Conservation (phyloP, 2,113 vertebrate species). For the Podarcis raffonei region DNA sequence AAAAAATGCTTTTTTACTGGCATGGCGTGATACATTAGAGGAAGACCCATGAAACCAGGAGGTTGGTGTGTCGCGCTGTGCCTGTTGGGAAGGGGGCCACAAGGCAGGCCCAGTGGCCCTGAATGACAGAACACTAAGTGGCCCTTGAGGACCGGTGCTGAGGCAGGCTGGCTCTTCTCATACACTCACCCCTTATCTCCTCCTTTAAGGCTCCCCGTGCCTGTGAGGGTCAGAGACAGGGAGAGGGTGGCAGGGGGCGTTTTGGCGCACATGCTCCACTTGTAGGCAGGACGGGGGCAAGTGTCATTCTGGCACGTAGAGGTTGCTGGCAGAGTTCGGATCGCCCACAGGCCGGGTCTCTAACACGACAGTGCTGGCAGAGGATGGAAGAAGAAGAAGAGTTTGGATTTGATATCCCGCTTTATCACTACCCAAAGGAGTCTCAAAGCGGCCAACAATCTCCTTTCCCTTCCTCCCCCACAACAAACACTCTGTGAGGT, state of each 20-base stretch:
- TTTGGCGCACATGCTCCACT: neutral
- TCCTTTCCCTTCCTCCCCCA: too few relatives aligned
- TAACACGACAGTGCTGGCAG: conserved; percentile 81
- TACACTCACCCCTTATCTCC: accelerated
- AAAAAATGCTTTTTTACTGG: neutral
- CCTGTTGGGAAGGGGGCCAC: accelerated
- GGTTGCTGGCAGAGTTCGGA: conserved; percentile 80
- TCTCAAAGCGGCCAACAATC: too few relatives aligned
- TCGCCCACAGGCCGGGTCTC: conserved; percentile 81
- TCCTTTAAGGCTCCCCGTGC: neutral
- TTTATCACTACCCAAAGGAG: too few relatives aligned
- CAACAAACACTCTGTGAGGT: too few relatives aligned
- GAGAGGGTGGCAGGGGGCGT: accelerated
- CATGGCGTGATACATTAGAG: neutral
- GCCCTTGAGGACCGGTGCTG: neutral
- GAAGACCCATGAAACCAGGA: neutral
- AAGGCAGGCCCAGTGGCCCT: neutral
- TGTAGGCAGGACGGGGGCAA: too few relatives aligned
- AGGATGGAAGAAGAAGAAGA: neutral
- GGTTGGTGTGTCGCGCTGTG: too few relatives aligned
- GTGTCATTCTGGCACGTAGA: conserved; percentile 83
- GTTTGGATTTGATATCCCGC: too few relatives aligned
- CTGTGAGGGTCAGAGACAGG: neutral
- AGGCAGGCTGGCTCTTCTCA: too few relatives aligned
- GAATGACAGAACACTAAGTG: neutral